phyloP scores from a whole-genome alignment of 2,888 invertebrate genomes.

The Nomada fucata region DNA sequence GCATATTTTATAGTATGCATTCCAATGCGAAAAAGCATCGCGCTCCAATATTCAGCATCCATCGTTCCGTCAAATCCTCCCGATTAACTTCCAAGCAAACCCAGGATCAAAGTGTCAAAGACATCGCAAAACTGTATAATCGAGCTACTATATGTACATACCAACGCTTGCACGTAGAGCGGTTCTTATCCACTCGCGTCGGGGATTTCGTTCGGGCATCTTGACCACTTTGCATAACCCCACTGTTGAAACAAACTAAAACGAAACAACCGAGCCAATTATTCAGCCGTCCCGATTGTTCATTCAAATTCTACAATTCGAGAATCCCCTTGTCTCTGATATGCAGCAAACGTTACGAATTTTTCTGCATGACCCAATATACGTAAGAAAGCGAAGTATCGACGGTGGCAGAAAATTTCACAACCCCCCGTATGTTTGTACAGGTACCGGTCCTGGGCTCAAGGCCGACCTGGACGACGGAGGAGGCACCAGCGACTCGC shows the following conservation, averaged over 20 bases:
- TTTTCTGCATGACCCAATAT: too few relatives aligned
- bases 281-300: background rate
- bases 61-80: background rate
- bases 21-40: too few relatives aligned
- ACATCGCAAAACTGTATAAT: background rate
- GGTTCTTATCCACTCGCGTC: slow-evolving; percentile 53
- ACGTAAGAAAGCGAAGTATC: too few relatives aligned
- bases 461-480: slow-evolving; percentile 76
- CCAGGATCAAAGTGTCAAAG: slow-evolving; percentile 20
- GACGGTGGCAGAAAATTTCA: too few relatives aligned
- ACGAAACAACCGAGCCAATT: background rate
- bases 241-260: slow-evolving; percentile 4
- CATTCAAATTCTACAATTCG: background rate
- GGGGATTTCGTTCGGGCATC: slow-evolving; percentile 58
- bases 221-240: slow-evolving; percentile 61
- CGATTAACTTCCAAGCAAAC: background rate
- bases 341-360: too few relatives aligned
- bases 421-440: slow-evolving; percentile 14
- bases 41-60: background rate
- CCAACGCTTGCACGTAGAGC: slow-evolving; percentile 36
- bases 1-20: too few relatives aligned
- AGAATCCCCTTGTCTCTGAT: too few relatives aligned
- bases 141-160: too few relatives aligned
- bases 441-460: slow-evolving; percentile 74
- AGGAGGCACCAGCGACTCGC: slow-evolving; percentile 75